phyloP scores from a whole-genome alignment of 23 tunicate genomes.

The Ascidia mentula region DNA sequence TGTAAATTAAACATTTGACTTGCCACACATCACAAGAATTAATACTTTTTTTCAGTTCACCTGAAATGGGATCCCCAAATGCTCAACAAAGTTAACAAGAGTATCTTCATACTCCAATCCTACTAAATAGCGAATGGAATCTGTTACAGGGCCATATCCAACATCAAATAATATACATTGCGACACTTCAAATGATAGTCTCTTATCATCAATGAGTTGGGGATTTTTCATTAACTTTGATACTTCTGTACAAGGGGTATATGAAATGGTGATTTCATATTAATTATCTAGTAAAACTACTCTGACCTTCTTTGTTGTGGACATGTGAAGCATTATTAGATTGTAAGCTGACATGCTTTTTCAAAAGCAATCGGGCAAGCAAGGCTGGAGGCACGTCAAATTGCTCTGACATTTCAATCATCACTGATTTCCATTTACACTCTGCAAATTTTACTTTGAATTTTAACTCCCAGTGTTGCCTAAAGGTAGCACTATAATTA shows the following conservation, averaged over 20 bases:
- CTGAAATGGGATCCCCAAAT: conserved; percentile 47
- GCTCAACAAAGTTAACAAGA: conserved; percentile 38
- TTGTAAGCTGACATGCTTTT: conserved; percentile 13
- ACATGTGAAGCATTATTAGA: not conserved
- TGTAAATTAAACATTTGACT: not conserved
- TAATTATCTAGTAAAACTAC: not conserved
- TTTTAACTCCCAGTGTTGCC: too few species aligned
- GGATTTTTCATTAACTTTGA: conserved; percentile 67
- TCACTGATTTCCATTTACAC: not conserved
- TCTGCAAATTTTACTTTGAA: too few species aligned
- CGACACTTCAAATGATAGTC: conserved; percentile 39
- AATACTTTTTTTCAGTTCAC: conserved; percentile 12
- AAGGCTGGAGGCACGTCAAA: conserved; percentile 35
- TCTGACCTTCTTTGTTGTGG: not conserved
- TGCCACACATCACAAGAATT: not conserved
- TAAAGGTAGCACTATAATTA: too few species aligned
- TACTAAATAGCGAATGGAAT: conserved; percentile 76
- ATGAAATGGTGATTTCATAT: not conserved
- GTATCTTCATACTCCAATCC: conserved; percentile 78
- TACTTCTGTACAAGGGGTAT: conserved; percentile 6
- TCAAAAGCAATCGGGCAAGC: conserved; percentile 41
- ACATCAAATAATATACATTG: conserved; percentile 63
- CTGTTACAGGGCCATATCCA: conserved; percentile 81
- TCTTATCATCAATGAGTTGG: conserved; percentile 43
- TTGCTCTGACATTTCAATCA: conserved; percentile 23